These are phyloP conservation scores for Erythrolamprus reginae DNA, from an alignment of 2,113 vertebrate genomes.

Conservation along the genomic window DNA sequence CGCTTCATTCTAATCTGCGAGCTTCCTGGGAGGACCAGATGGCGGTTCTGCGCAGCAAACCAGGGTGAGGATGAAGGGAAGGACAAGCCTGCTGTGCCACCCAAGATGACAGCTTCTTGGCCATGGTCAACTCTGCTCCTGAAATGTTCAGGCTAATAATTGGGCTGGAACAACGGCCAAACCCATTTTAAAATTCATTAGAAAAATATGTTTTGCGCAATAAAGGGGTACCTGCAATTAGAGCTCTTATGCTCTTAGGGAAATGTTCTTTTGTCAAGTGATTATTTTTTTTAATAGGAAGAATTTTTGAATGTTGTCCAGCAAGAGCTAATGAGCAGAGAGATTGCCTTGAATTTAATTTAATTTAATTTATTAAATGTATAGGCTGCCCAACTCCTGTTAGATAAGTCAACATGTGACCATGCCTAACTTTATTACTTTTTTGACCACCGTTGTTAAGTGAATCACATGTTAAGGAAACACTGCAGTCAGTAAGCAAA, in stretches of 20 bases:
- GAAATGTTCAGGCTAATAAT: not conserved
- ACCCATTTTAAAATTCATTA: not conserved
- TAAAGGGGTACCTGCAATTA: not conserved
- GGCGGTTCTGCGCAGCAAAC: not conserved
- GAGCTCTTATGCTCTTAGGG: not conserved
- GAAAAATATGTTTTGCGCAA: not conserved
- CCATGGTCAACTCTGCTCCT: conserved; percentile 2
- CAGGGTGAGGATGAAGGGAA: not conserved
- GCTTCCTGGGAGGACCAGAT: not conserved
- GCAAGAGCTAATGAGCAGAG: not conserved
- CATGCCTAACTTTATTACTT: not conserved
- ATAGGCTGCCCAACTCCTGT: too few relatives aligned
- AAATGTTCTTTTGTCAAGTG: conserved; percentile 1
- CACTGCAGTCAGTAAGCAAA: not conserved
- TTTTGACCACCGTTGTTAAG: not conserved
- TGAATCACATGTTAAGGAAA: not conserved
- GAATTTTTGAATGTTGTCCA: not conserved
- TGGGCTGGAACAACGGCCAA: not conserved
- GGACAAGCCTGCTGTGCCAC: not conserved
- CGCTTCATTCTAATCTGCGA: not conserved
- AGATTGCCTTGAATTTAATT: not conserved
- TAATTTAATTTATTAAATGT: too few relatives aligned
- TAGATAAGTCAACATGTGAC: not conserved
- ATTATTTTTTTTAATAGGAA: not conserved
- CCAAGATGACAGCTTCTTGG: conserved; percentile 14